Evolutionary conservation across 2,888 invertebrate genomes (phyloP), one percentile per base, ranked within the genome.

Genomic region (Polylopha cassiicola): DNA sequence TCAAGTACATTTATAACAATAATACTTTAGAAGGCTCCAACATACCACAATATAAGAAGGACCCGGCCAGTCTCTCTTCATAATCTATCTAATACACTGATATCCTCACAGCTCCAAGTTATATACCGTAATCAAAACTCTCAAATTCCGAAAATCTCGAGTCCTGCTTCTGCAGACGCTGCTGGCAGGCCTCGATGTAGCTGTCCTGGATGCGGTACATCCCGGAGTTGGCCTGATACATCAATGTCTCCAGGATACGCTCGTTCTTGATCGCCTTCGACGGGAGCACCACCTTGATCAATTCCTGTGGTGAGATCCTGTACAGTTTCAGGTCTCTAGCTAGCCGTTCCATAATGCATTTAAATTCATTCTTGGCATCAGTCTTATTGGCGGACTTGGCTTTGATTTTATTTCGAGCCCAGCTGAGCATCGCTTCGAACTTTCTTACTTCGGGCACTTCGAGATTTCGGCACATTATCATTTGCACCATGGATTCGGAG

Each of bases 221-320:
- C 26, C 97, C 97, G 2, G 94, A 91, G 75, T 95, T 95, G 33
- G 96, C 96, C 80, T 97, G 97, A 77, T 92, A 93, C 93, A 95
- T 95, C 29, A 97, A 87, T 3, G 97, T 97, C 73, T 96, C 95
- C 64, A 97, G 86, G 55, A 97, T 97, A 39, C 93, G 88, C 75
- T 97, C 96, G 76, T 97, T 95, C 72, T 93, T 95, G 58, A 97
- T 95, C 28, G 95, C 95, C 73, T 96, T 97, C 44, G 95, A 94
- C 29, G 96, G 97, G 58, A 97, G 86, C 45, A 97, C 96, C 63
- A 95, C 95, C 86, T 95, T 95, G 50, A 97, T 94, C 57, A 97
- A 88, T 79, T 97, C 96, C 72, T 95, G 95, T 8, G 96, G 96
- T 51, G 96, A 93, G 70, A 97, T 97, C 68, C 95, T 90, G 65